Evolutionary conservation across 2,797 vertebrate species (phyloP).

Genomic region (Yasuhikotakia modesta): DNA sequence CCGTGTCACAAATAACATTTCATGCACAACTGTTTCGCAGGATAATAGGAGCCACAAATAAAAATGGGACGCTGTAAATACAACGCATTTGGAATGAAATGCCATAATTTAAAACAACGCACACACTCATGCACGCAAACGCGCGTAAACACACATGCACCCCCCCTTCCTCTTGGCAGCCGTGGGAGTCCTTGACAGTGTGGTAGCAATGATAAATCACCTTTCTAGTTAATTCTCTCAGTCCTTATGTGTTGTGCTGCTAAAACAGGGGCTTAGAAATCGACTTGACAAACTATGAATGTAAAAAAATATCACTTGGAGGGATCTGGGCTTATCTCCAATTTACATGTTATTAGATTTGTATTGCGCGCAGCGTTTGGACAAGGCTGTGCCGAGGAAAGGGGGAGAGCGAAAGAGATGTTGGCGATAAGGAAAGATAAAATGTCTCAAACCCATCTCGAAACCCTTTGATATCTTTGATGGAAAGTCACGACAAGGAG

Average conservation of each 20-base stretch:
- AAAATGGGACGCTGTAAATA: slow-evolving; percentile 99
- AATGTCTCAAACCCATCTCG: slow-evolving; percentile 74
- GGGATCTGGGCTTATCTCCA: slow-evolving; percentile 95
- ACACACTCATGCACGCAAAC: slow-evolving; percentile 29
- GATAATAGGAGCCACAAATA: slow-evolving; percentile 99
- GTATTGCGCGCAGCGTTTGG: slow-evolving; percentile 73
- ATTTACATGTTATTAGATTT: slow-evolving; percentile 85
- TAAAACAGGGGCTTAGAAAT: slow-evolving; percentile 98
- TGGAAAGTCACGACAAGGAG: slow-evolving; percentile 70
- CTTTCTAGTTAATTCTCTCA: slow-evolving; percentile 99
- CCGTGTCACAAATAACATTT: slow-evolving; percentile 99
- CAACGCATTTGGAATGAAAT: slow-evolving; percentile 99
- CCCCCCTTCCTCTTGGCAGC: slow-evolving; percentile 86
- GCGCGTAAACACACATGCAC: slow-evolving; percentile 54
- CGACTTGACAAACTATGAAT: slow-evolving; percentile 96
- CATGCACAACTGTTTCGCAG: slow-evolving; percentile 98
- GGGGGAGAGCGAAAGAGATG: slow-evolving; percentile 54
- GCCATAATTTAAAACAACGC: slow-evolving; percentile 96
- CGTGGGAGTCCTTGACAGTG: slow-evolving; percentile 99
- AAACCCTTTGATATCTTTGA: slow-evolving; percentile 78
- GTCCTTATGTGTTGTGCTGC: slow-evolving; percentile 98
- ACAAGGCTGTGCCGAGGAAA: slow-evolving; percentile 60
- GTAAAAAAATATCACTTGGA: slow-evolving; percentile 77
- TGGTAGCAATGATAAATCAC: slow-evolving; percentile 99
- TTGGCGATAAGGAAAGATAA: slow-evolving; percentile 75